Evolutionary conservation across 2,797 vertebrate genomes (phyloP).

Genomic region (Semaprochilodus insignis): DNA sequence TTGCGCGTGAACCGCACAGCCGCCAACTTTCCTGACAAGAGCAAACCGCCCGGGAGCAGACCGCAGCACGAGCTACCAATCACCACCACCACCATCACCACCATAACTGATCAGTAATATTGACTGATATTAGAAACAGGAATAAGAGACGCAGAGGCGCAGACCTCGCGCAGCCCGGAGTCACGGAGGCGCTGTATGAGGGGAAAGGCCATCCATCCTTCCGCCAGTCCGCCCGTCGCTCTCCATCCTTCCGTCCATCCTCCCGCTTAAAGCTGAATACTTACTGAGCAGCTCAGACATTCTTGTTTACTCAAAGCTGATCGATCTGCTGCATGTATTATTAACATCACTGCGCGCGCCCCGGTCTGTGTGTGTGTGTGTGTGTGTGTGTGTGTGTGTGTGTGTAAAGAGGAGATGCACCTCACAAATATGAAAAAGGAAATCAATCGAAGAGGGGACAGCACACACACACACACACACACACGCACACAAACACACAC

Average conservation of each 20-base stretch:
- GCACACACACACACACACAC: too few relatives aligned
- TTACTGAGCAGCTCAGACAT: constrained; percentile 64
- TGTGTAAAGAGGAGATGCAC: constrained; percentile 65
- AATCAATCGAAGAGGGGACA: constrained; percentile 63
- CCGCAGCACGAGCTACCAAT: too few relatives aligned
- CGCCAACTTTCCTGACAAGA: too few relatives aligned
- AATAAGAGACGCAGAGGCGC: neutral
- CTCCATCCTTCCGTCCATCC: constrained; percentile 45
- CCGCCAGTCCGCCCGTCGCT: neutral
- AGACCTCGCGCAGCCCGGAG: neutral
- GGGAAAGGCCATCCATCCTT: neutral
- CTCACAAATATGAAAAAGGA: constrained; percentile 67
- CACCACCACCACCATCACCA: too few relatives aligned
- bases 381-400: constrained; percentile 47
- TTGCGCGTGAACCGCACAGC: neutral
- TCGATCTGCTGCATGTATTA: constrained; percentile 77
- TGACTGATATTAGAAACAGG: neutral
- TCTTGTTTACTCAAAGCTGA: constrained; percentile 74
- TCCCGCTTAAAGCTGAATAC: constrained; percentile 57
- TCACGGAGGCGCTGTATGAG: neutral
- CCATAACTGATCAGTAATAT: neutral
- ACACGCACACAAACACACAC: too few relatives aligned
- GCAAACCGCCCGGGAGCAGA: too few relatives aligned
- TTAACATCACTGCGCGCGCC: constrained; percentile 69
- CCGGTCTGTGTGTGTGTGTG: constrained; percentile 43